These are phyloP conservation scores for Balaenoptera acutorostrata DNA, from an alignment of 2,113 vertebrate genomes.

Conservation along the genomic window DNA sequence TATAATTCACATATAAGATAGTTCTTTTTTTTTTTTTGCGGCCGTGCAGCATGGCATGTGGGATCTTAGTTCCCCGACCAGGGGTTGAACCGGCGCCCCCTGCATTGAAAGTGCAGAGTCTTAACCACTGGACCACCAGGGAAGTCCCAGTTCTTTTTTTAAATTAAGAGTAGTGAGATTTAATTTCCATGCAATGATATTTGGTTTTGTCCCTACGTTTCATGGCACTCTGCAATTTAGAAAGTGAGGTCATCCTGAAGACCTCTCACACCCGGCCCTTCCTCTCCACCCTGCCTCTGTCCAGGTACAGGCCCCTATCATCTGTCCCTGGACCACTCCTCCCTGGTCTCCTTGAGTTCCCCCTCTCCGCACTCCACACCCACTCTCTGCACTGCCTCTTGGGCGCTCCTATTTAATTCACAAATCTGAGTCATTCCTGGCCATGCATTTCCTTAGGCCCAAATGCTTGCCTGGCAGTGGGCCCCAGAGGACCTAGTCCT, in stretches of 20 bases:
- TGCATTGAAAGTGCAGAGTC: no score
- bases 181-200: not conserved
- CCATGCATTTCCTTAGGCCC: no score
- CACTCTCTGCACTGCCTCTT: not conserved
- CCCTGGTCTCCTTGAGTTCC: not conserved
- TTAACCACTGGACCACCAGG: no score
- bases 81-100: no score
- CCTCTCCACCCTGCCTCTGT: not conserved
- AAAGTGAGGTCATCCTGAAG: not conserved
- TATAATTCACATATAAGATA: not conserved
- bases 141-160: not conserved
- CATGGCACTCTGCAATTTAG: no score
- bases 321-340: not conserved
- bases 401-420: not conserved
- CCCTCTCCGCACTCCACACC: no score
- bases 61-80: no score
- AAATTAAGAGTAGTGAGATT: not conserved
- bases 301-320: accelerated
- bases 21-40: not conserved
- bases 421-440: not conserved
- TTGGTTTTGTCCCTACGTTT: not conserved
- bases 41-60: no score
- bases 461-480: not conserved
- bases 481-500: no score
- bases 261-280: not conserved